Evolutionary conservation across 2,113 vertebrate genomes (phyloP), one percentile per base, ranked within the genome.

Genomic region (Myiopsitta monachus): DNA sequence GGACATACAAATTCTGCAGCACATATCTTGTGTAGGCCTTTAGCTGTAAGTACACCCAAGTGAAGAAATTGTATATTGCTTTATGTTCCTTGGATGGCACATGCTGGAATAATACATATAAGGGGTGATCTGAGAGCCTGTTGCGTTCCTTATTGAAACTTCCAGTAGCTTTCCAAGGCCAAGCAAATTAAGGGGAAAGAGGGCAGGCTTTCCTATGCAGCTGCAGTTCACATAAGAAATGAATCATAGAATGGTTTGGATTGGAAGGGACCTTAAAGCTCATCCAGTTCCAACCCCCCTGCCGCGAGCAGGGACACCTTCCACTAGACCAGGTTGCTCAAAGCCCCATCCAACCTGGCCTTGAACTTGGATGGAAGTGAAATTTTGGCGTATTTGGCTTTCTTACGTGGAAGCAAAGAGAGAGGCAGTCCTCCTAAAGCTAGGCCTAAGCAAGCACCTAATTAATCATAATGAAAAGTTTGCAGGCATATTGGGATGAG

Each of bases 171-270:
- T 88, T 88, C 12, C 22, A 83, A 87, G 75, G 82, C 89, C 68
- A 78, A 93, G 79, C 59, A 88, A 90, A 73, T 94, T 83, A 94
- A 82, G 57, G 8, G 57, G 74, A 83, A 86, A 82, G 70, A 67
- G n/a, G 51, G 22, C 54, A 85, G 61, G 61, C 70, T 93, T 95
- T 81, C 86, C 70, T 80, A 7, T 83, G 64, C 33, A 82, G 54
- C 64, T 95, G 47, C 67, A 86, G 51, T 64, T 95, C 76, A 51
- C 82, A 62, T 87, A 41, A 85, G 77, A 86, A 78, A 95, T 81
- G 86, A 78, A 88, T 94, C 14, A 10, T 10, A 36, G 57, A 59
- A 16, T 16, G 22, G 57, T 59, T 59, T 59, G 57, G 57, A 36
- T 59, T 36, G 33, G 33, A 36, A 59, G 33, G 14, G 57, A 59